These are phyloP conservation scores for Micronycteris hirsuta DNA, from an alignment of 2,113 vertebrate species.

Conservation along the genomic window DNA sequence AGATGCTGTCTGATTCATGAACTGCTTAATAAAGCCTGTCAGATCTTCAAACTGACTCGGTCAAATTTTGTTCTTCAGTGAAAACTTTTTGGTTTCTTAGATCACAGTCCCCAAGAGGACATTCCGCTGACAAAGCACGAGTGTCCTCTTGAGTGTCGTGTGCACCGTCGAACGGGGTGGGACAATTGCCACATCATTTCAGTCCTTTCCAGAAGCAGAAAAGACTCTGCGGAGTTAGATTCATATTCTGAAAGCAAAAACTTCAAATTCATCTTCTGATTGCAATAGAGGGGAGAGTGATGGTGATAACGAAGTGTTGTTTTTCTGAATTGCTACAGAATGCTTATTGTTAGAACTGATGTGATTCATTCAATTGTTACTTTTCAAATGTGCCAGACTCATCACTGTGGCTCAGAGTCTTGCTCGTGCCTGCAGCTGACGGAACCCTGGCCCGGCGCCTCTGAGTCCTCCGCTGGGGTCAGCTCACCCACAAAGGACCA, in stretches of 20 bases:
- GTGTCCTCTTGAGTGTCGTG: neutral
- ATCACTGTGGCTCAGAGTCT: neutral
- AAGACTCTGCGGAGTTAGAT: neutral
- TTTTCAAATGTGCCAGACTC: neutral
- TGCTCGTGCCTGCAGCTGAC: too few species aligned
- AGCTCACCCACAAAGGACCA: neutral
- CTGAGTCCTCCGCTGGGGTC: neutral
- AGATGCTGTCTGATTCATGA: neutral
- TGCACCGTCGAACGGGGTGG: neutral
- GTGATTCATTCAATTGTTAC: neutral
- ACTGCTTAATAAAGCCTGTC: neutral
- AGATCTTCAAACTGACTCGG: neutral
- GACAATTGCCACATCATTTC: neutral
- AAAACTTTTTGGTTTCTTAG: neutral
- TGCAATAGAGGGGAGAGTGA: neutral
- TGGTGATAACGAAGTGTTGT: neutral
- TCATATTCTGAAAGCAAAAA: constrained; percentile 1
- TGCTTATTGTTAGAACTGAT: neutral
- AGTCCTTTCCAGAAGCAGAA: neutral
- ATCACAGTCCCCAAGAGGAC: neutral
- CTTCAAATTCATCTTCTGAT: neutral
- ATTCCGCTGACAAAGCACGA: neutral
- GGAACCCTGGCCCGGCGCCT: neutral
- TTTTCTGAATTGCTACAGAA: neutral
- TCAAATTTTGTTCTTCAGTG: neutral